These are phyloP conservation scores for Passer domesticus DNA, from an alignment of 2,113 vertebrate genomes.

Conservation along the genomic window DNA sequence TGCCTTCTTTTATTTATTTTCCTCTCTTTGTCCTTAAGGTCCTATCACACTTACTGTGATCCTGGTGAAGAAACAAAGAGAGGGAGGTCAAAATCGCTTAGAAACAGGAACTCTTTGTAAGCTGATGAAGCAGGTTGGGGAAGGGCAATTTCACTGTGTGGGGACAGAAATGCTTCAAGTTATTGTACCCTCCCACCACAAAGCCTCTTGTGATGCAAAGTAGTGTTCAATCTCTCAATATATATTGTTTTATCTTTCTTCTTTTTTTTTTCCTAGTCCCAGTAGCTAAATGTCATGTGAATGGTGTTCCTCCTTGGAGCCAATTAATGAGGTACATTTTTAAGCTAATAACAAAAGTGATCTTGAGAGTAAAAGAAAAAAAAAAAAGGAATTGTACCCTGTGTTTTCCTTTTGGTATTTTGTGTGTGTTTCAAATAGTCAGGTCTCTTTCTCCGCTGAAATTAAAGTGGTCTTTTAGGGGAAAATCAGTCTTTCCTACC, in stretches of 20 bases:
- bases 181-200: not conserved
- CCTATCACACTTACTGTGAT: not conserved
- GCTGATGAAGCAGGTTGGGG: not conserved
- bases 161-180: not conserved
- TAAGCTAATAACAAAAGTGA: not conserved
- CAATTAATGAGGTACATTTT: not conserved
- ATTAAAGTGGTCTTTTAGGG: not conserved
- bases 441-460: not conserved
- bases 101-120: not conserved
- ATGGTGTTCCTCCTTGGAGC: not conserved
- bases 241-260: not conserved
- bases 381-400: not conserved
- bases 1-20: constrained; percentile 51
- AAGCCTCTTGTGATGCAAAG: not conserved
- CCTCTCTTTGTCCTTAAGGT: constrained; percentile 34
- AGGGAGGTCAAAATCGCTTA: not conserved
- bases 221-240: not conserved
- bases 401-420: not conserved
- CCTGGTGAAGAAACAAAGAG: not conserved
- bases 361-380: not conserved
- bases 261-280: not conserved
- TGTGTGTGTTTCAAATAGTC: not conserved
- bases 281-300: not conserved
- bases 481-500: not conserved
- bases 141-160: not conserved